Percentiles rank a stretch among this genome's conserved stretches.
phyloP scores from a whole-genome alignment of 2,113 vertebrate species.

The Falco punctatus region DNA sequence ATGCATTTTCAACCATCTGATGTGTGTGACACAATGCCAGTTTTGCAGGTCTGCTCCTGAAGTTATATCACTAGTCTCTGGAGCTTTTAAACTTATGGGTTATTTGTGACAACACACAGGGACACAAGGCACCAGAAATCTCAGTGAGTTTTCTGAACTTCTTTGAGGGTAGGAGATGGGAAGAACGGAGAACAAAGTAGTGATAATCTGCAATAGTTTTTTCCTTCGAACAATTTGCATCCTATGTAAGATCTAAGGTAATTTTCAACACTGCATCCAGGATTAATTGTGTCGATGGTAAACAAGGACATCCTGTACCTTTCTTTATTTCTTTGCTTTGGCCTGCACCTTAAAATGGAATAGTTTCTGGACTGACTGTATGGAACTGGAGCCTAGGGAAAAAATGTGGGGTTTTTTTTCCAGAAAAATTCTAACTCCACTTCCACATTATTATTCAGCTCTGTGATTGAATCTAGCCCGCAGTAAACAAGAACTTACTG shows the following conservation, averaged over 20 bases:
- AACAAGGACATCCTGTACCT: not conserved
- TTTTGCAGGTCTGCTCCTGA: not conserved
- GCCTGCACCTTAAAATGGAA: not conserved
- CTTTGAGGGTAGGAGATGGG: not conserved
- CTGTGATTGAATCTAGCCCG: not conserved
- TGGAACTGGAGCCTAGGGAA: not conserved
- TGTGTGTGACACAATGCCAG: accelerated
- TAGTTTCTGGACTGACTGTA: not conserved
- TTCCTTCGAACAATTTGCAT: not conserved
- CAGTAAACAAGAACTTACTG: not conserved
- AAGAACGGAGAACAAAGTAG: not conserved
- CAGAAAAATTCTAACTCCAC: not conserved
- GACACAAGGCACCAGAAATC: not conserved
- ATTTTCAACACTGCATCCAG: not conserved
- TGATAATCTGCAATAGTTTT: not conserved
- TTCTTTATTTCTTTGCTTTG: not conserved
- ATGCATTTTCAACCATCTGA: not conserved
- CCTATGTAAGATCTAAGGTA: not conserved
- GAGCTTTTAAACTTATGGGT: not conserved
- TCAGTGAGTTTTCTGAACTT: not conserved
- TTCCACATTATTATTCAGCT: not conserved
- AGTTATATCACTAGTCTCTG: not conserved
- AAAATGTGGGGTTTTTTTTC: accelerated
- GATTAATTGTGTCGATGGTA: not conserved
- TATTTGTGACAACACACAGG: not conserved